Conservation (phyloP, 2,113 vertebrate genomes). For the Artemisiospiza belli region DNA sequence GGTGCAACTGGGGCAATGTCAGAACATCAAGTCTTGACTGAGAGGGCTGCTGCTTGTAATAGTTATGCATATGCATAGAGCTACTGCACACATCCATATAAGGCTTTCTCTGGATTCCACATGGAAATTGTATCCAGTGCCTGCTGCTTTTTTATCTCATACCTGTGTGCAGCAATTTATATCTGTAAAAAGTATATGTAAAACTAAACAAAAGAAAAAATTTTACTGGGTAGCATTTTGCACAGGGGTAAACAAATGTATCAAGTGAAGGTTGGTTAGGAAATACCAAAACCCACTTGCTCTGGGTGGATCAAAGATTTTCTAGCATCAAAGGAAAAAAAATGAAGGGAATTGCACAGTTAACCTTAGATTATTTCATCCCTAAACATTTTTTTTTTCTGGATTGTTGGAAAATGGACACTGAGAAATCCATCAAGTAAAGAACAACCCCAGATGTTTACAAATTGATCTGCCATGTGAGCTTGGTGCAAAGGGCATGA, state of each 20-base stretch:
- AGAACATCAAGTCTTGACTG: neutral
- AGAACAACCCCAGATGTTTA: neutral
- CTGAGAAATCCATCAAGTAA: neutral
- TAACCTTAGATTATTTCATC: neutral
- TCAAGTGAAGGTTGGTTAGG: neutral
- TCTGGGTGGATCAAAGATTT: neutral
- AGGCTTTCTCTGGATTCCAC: neutral
- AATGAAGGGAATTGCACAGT: neutral
- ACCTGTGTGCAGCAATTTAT: neutral
- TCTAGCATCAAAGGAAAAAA: neutral
- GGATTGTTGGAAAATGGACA: neutral
- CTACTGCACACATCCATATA: neutral
- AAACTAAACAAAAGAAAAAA: slow-evolving; percentile 7
- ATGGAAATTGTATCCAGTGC: neutral
- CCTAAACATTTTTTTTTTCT: neutral
- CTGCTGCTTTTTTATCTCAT: neutral
- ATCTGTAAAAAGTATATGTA: neutral
- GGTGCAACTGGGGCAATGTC: neutral
- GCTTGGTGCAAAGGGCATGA: slow-evolving; percentile 33
- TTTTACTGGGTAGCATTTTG: neutral
- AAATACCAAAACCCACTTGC: neutral
- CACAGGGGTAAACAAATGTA: neutral
- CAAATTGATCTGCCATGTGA: neutral
- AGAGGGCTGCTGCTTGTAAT: neutral
- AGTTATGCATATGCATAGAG: neutral